Evolutionary conservation across 2,113 vertebrate species (phyloP), one percentile per base, ranked within the genome.

Genomic region (Panthera leo): DNA sequence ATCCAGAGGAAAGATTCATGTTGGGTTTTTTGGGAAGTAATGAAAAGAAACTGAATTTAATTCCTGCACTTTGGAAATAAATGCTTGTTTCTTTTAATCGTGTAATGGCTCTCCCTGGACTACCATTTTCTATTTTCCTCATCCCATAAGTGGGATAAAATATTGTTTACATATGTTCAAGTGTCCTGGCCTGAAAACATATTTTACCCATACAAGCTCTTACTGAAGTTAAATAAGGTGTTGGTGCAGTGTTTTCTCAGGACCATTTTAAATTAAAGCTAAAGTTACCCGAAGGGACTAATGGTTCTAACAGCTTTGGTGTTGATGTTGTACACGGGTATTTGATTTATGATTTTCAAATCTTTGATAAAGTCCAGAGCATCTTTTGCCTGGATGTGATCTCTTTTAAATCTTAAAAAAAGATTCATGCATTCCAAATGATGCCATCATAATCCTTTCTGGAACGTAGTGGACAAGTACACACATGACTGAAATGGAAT

Each of bases 31-130:
- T 87, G 16, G 83, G 34, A 61, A 71, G 15, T 42, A 68, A 67
- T 88, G 76, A 92, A 96, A 94, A 27, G 25, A 91, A 92, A 65
- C 65, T 36, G 34, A 90, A 91, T 94, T 91, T 84, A 91, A 80
- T 73, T 55, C 12, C 34, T 25, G 18, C 19, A 75, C 21, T 90
- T 92, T 87, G 61, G 12, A 78, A 82, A 55, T 6, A 92, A 80
- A 75, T 67, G 12, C 51, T 95, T 83, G 10, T 83, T 86, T 88
- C 39, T 93, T 86, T 84, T 61, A 93, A 80, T 70, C n/a, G 15
- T 80, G 29, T 55, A 84, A 61, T 53, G 34, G 34, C 34, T 78
- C 14, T 95, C 68, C 34, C 53, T 84, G 82, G 34, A 79, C 51
- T 84, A 21, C 61, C 15, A 51, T 71, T 83, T 87, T 92, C 53